Conservation (phyloP, 2,113 vertebrate species). For the Mastomys natalensis region DNA sequence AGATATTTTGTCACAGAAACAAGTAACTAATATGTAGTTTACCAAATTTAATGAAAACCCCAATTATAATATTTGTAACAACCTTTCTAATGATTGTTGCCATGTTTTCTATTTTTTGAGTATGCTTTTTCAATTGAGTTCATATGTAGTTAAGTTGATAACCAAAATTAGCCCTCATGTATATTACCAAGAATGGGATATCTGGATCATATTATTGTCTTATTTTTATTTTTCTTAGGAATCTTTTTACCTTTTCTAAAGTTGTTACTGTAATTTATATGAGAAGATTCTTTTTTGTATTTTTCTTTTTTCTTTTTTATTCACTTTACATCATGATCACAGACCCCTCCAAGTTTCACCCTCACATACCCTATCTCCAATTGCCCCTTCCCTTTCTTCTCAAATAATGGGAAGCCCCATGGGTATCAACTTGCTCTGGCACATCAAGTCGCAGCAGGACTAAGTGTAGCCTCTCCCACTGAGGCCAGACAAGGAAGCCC, state of each 20-base stretch:
- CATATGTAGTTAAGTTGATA: neutral
- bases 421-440: too few species aligned
- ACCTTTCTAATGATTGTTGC: neutral
- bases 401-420: too few species aligned
- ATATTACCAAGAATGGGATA: neutral
- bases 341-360: too few species aligned
- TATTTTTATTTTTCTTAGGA: neutral
- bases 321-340: too few species aligned
- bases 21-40: neutral
- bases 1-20: neutral
- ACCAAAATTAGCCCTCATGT: too few species aligned
- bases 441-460: too few species aligned
- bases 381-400: too few species aligned
- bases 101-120: neutral
- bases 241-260: neutral
- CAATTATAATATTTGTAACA: neutral
- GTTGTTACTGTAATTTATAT: neutral
- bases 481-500: too few species aligned
- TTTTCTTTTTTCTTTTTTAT: too few species aligned
- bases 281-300: neutral
- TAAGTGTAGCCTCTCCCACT: too few species aligned
- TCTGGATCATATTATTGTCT: neutral
- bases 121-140: neutral
- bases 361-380: too few species aligned
- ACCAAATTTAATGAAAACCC: neutral